Evolutionary conservation across 2,888 invertebrate genomes (phyloP).

Genomic region (Xestia c-nigrum): DNA sequence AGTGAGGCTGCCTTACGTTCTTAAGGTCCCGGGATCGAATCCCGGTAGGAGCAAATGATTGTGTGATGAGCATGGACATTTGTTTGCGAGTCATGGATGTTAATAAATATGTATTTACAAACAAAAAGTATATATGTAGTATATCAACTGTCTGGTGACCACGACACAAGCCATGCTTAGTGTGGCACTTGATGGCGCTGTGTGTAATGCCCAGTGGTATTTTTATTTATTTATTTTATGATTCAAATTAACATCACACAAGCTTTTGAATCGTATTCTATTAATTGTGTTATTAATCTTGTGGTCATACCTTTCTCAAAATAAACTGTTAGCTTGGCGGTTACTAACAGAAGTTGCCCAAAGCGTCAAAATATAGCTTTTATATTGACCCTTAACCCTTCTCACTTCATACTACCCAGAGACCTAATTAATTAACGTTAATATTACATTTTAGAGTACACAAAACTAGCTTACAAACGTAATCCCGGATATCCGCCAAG

Average conservation of each 20-base stretch:
- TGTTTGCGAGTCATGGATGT: no score
- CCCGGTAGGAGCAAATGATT: no score
- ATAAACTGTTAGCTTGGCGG: not conserved
- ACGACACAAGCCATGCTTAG: no score
- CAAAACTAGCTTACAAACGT: slow-evolving; percentile 45
- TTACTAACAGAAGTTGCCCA: not conserved
- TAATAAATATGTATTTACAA: no score
- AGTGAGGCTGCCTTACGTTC: no score
- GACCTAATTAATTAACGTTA: slow-evolving; percentile 49
- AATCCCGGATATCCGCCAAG: slow-evolving; percentile 64
- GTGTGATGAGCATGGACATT: no score
- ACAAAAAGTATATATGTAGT: no score
- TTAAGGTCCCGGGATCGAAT: no score
- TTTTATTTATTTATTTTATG: no score
- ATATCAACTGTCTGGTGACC: no score
- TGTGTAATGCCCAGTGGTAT: no score
- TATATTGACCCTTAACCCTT: slow-evolving; percentile 12
- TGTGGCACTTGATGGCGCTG: no score
- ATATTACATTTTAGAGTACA: slow-evolving; percentile 43
- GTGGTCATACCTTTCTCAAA: not conserved
- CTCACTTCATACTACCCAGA: slow-evolving; percentile 11
- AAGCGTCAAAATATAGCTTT: slow-evolving; percentile 6
- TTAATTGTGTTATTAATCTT: not conserved
- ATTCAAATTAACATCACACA: not conserved
- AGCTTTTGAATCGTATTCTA: not conserved